Evolutionary conservation across 2,797 vertebrate species (phyloP).

Genomic region (Urosaurus nigricauda): DNA sequence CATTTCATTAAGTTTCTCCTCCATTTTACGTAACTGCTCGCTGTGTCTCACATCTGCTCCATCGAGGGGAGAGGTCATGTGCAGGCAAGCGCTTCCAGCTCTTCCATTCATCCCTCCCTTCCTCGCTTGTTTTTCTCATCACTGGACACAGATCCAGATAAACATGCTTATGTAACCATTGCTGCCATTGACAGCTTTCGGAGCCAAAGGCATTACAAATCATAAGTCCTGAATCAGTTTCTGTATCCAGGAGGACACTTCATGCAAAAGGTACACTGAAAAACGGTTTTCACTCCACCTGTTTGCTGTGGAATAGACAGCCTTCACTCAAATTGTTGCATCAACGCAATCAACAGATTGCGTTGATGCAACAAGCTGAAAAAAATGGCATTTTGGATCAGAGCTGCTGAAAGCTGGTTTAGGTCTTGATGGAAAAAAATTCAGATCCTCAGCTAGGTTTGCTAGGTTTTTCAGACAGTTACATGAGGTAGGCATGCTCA

Average conservation of each 20-base stretch:
- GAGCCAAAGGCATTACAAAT: slow-evolving; percentile 28
- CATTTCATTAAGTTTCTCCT: slow-evolving; percentile 80
- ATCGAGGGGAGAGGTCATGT: slow-evolving; percentile 26
- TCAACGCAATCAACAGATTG: too few species aligned
- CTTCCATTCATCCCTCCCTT: too few species aligned
- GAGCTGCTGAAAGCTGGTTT: too few species aligned
- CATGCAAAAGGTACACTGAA: background rate
- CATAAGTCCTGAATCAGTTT: rapidly evolving
- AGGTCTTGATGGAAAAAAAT: too few species aligned
- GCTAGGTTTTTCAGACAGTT: too few species aligned
- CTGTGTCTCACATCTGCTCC: slow-evolving; percentile 63
- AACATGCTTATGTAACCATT: background rate
- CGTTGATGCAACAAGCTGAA: too few species aligned
- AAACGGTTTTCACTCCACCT: background rate
- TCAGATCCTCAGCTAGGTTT: too few species aligned
- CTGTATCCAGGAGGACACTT: background rate
- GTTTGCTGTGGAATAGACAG: background rate
- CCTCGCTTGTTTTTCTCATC: rapidly evolving
- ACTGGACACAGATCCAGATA: rapidly evolving
- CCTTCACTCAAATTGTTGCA: background rate
- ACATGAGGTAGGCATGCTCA: too few species aligned
- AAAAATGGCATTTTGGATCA: too few species aligned
- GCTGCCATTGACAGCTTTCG: slow-evolving; percentile 29
- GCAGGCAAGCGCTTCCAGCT: rapidly evolving
- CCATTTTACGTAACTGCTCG: slow-evolving; percentile 54